A percentile compares a stretch with the other conserved stretches of the same genome.
phyloP scores from a whole-genome alignment of 2,113 vertebrate genomes.

The Mus pahari region DNA sequence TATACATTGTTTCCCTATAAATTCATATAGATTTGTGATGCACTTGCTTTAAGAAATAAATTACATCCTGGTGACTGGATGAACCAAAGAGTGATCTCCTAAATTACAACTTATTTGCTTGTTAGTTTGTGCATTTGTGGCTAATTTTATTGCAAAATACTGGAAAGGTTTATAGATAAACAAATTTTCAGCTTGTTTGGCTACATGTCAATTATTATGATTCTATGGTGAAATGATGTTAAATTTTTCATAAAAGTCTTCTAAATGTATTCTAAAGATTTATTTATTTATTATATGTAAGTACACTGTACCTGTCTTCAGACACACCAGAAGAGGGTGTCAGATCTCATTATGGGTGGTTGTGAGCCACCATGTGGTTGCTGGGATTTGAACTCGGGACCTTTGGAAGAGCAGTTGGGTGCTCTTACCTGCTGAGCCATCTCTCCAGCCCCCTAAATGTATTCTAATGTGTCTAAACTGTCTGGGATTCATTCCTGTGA shows the following conservation, averaged over 20 bases:
- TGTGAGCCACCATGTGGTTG: no score
- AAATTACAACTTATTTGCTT: background rate
- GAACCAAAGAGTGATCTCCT: background rate
- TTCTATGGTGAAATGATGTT: background rate
- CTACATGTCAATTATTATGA: background rate
- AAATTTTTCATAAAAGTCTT: background rate
- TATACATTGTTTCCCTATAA: background rate
- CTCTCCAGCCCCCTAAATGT: no score
- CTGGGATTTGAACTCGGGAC: no score
- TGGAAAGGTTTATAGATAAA: background rate
- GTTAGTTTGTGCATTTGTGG: background rate
- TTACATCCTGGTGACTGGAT: background rate
- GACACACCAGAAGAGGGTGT: no score
- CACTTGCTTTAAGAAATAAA: background rate
- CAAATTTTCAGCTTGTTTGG: background rate
- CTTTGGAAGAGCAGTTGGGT: no score
- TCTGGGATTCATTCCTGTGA: background rate
- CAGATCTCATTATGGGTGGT: no score
- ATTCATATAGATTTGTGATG: background rate
- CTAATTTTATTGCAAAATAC: background rate
- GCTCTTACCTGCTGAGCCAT: no score
- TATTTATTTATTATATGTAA: no score
- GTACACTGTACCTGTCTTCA: no score
- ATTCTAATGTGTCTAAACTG: background rate
- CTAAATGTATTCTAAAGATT: no score